Evolutionary conservation across 2,797 vertebrate species (phyloP), one percentile per base, ranked within the genome.

Genomic region (Falco novaeseelandiae): DNA sequence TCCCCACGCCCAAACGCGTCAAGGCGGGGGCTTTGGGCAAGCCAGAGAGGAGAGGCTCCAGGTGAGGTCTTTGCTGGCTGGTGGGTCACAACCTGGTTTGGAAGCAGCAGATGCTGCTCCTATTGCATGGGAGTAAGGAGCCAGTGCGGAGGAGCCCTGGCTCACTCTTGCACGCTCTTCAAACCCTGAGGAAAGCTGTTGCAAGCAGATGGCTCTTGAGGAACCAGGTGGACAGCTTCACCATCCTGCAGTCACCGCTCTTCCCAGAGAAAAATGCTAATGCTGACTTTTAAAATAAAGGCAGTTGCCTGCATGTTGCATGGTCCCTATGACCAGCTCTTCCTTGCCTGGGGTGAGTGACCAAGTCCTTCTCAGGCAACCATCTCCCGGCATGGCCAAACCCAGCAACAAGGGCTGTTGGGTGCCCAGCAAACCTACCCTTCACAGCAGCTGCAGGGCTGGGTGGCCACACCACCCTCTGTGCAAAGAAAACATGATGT

Each of bases 1-100:
- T 12, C 36, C 27, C 2, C 0, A 3, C 2, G 32, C 32, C 8
- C 14, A 19, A 42, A 34, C 6, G 5, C 5, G 4, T 7, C 1
- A 44, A 44, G 29, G 0, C 8, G 19, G 40, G 12, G 8, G 13
- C 14, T 67, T 72, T 8, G 46, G 65, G 57, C 42, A 55, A 69
- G 62, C 11, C 29, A 54, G 54, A 10, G n/a, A 27, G 20, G 38
- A 36, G 54, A 5, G 34, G 15, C 11, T 51, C 32, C 34, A 6
- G 34, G 55, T 0, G 4, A 71, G 38, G 22, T 55, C 48, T 51
- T 36, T 5, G 5, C 67, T 36, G 29, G n/a, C 13, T 63, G 62
- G 26, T 52, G 21, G 36, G 55, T 69, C 27, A 12, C 9, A 21
- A 20, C n/a, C 82, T 48, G 67, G 49, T 58, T 67, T 22, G 34